phyloP scores from a whole-genome alignment of 2,797 vertebrate species.

The Sebastiscus tertius region DNA sequence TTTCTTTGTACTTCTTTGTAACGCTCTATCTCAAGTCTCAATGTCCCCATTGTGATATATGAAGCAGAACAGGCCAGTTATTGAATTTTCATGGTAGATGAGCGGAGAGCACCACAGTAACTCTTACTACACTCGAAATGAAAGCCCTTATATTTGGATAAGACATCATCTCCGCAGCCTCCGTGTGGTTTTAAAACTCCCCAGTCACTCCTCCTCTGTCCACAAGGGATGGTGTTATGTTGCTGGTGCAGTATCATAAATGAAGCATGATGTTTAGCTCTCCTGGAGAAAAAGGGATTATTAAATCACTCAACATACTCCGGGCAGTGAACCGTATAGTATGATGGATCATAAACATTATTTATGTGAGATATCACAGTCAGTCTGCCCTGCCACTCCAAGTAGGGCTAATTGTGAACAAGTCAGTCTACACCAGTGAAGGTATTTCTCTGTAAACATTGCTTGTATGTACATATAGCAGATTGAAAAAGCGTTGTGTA shows the following conservation, averaged over 20 bases:
- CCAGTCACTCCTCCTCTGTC: constrained; percentile 63
- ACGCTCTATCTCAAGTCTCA: constrained; percentile 71
- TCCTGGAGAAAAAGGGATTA: constrained; percentile 52
- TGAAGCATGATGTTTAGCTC: constrained; percentile 77
- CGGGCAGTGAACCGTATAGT: constrained; percentile 29
- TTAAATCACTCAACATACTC: constrained; percentile 38
- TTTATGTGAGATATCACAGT: constrained; percentile 59
- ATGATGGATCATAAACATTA: constrained; percentile 51
- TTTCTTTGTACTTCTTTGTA: constrained; percentile 79
- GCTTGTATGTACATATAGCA: constrained; percentile 84
- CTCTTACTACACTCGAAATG: constrained; percentile 50
- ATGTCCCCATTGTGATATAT: constrained; percentile 63
- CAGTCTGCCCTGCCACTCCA: constrained; percentile 61
- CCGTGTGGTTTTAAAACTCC: constrained; percentile 51
- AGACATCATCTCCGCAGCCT: constrained; percentile 62
- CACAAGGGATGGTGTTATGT: constrained; percentile 66
- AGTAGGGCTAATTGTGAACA: constrained; percentile 60
- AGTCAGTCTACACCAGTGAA: constrained; percentile 64
- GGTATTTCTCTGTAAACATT: constrained; percentile 76
- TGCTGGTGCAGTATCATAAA: constrained; percentile 74
- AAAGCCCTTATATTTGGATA: constrained; percentile 62
- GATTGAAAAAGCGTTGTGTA: constrained; percentile 68
- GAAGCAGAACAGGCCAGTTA: constrained; percentile 66
- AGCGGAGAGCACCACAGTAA: constrained; percentile 52
- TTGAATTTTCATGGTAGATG: constrained; percentile 59